phyloP scores from a whole-genome alignment of 2,888 invertebrate genomes.

The Scaptomyza tumidula region DNA sequence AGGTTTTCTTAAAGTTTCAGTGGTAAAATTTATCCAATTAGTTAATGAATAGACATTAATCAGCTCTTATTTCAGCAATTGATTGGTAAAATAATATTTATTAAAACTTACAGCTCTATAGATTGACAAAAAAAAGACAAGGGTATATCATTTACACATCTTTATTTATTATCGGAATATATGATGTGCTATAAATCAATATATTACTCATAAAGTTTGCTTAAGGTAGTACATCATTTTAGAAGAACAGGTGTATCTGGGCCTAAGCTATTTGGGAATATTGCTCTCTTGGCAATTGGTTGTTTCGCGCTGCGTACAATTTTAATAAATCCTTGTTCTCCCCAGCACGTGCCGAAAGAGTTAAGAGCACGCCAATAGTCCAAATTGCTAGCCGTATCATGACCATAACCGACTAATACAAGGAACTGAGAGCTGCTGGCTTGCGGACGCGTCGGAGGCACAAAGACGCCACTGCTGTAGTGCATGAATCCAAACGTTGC shows the following conservation, averaged over 20 bases:
- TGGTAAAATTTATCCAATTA: too few species aligned
- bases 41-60: too few species aligned
- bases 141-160: neutral
- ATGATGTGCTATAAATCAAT: neutral
- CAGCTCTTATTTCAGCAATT: too few species aligned
- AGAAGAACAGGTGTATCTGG: too few species aligned
- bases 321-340: constrained; percentile 80
- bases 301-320: constrained; percentile 60
- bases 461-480: constrained; percentile 79
- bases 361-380: constrained; percentile 81
- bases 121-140: neutral
- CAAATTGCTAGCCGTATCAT: constrained; percentile 50
- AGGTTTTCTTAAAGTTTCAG: too few species aligned
- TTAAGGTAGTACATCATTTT: too few species aligned
- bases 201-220: neutral
- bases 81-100: neutral
- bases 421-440: constrained; percentile 75
- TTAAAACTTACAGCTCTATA: neutral
- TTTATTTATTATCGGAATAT: neutral
- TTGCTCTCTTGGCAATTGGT: constrained; percentile 69
- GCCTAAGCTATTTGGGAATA: constrained; percentile 68
- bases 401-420: constrained; percentile 79
- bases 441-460: constrained; percentile 54
- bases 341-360: constrained; percentile 82
- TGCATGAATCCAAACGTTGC: constrained; percentile 82